Percentiles rank a stretch among this genome's conserved stretches.
Evolutionary conservation across 2,113 vertebrate genomes (phyloP).

Genomic region (Piaya cayana): DNA sequence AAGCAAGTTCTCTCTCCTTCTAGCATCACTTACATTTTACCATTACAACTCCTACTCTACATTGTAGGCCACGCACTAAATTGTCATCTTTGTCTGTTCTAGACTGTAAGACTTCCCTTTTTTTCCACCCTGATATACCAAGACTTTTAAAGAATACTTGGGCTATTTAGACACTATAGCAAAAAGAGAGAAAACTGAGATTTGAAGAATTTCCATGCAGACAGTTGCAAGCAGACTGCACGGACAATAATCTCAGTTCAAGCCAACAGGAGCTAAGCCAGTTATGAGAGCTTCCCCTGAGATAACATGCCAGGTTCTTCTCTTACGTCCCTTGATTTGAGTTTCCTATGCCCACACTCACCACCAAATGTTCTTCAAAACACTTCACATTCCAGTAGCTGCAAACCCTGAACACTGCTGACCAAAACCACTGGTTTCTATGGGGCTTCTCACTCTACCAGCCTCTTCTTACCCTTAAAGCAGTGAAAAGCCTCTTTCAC

Average conservation of each 20-base stretch:
- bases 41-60: fast-evolving
- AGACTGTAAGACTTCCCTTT: not conserved
- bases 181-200: not conserved
- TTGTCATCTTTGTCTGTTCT: not conserved
- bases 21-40: not conserved
- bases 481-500: fast-evolving
- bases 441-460: not conserved
- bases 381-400: not conserved
- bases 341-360: not conserved
- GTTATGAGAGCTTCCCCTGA: not conserved
- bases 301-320: not conserved
- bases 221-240: not conserved
- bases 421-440: fast-evolving
- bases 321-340: not conserved
- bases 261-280: not conserved
- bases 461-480: fast-evolving
- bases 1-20: not conserved
- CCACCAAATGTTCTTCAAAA: not conserved
- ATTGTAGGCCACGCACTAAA: not conserved
- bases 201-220: not conserved
- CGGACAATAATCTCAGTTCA: not conserved
- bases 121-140: not conserved
- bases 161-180: fast-evolving
- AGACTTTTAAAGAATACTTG: not conserved
- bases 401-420: fast-evolving